These are phyloP conservation scores for Drosophila atripex DNA, from an alignment of 2,888 invertebrate species.

Conservation along the genomic window DNA sequence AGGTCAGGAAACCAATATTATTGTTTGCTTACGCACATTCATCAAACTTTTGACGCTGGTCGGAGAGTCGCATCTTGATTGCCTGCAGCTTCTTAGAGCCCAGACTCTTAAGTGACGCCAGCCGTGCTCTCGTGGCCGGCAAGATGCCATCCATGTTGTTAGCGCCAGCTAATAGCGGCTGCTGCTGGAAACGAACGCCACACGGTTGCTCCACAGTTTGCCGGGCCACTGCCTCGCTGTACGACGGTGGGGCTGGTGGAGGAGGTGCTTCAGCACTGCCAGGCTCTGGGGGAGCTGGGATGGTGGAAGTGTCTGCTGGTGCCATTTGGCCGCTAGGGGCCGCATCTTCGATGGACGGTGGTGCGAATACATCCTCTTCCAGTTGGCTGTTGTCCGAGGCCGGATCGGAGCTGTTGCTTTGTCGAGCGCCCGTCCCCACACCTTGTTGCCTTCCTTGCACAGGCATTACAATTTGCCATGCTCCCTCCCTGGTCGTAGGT, in stretches of 20 bases:
- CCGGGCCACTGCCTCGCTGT: conserved; percentile 64
- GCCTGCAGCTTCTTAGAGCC: conserved; percentile 88
- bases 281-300: conserved; percentile 23
- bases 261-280: conserved; percentile 44
- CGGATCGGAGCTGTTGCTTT: conserved; percentile 81
- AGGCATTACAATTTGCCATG: conserved; percentile 84
- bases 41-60: conserved; percentile 82
- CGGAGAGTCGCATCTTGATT: conserved; percentile 87
- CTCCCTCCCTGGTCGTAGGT: conserved; percentile 77
- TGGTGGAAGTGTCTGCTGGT: conserved; percentile 5
- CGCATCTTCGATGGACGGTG: conserved; percentile 64
- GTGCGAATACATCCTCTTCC: conserved; percentile 80
- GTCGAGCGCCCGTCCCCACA: conserved; percentile 46
- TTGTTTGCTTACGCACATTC: conserved; percentile 79
- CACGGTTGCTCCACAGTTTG: conserved; percentile 37
- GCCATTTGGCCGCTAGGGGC: conserved; percentile 46
- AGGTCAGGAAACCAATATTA: not conserved
- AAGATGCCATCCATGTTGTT: conserved; percentile 72
- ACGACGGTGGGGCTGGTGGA: conserved; percentile 69
- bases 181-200: conserved; percentile 69
- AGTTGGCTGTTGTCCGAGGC: conserved; percentile 80
- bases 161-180: conserved; percentile 58
- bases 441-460: conserved; percentile 69
- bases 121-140: conserved; percentile 85
- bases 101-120: conserved; percentile 87